phyloP scores from a whole-genome alignment of 2,797 vertebrate genomes.

The Malurus splendens region DNA sequence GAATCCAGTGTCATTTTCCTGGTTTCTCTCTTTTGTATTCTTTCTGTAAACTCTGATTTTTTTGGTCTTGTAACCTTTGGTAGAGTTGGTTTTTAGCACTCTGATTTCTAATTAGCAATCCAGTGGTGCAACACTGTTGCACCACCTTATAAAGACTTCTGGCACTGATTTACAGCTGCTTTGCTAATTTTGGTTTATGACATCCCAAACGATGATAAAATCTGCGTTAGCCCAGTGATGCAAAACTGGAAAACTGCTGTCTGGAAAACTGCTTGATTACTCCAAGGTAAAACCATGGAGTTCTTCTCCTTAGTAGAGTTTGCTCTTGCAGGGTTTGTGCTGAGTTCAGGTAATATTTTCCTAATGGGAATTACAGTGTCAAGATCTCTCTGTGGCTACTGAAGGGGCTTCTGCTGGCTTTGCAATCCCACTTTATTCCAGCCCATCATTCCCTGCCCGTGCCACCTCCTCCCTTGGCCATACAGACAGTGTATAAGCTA shows the following conservation, averaged over 20 bases:
- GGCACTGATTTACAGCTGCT: not conserved
- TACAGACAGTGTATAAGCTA: rapidly evolving
- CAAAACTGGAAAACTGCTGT: not conserved
- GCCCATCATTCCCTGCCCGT: not conserved
- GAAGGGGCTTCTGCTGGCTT: not conserved
- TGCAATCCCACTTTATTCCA: not conserved
- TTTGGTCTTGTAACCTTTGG: not conserved
- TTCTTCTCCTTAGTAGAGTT: not conserved
- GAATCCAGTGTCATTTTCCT: not conserved
- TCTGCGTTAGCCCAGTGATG: not conserved
- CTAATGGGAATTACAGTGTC: not conserved
- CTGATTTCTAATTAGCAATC: not conserved
- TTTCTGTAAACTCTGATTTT: not conserved
- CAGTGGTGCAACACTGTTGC: not conserved
- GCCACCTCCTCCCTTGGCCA: not conserved
- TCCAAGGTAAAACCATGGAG: not conserved
- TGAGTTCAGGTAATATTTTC: not conserved
- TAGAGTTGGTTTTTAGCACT: not conserved
- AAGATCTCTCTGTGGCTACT: not conserved
- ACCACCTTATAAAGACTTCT: not conserved
- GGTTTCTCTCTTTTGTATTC: not conserved
- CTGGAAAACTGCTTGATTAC: not conserved
- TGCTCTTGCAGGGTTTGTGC: not conserved
- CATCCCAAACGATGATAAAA: not conserved
- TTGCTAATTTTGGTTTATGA: not conserved